These are phyloP conservation scores for Catharus bicknelli DNA, from an alignment of 2,113 vertebrate genomes.

Conservation along the genomic window DNA sequence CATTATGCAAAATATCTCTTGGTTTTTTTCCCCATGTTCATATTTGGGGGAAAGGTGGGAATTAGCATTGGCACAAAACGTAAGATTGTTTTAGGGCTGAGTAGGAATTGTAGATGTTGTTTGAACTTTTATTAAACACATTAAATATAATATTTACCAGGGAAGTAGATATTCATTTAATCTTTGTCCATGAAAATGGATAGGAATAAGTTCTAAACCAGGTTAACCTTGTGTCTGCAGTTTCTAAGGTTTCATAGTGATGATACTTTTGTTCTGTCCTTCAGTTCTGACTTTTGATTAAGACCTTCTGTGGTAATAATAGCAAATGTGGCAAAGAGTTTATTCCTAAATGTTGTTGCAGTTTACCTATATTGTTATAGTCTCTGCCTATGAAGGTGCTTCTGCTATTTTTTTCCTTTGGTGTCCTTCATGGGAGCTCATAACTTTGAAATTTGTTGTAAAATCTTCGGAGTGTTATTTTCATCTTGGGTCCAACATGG, in stretches of 20 bases:
- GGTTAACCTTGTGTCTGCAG: neutral
- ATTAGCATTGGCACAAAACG: fast-evolving
- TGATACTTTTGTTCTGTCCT: neutral
- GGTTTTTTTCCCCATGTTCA: neutral
- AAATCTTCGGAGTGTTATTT: neutral
- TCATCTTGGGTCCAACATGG: neutral
- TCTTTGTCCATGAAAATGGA: neutral
- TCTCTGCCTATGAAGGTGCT: neutral
- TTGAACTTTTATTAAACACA: neutral
- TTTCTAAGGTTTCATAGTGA: neutral
- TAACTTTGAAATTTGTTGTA: neutral
- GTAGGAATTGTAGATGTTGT: neutral
- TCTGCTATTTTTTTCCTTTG: neutral
- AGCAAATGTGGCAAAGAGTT: neutral
- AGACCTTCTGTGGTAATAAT: neutral
- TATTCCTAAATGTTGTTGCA: neutral
- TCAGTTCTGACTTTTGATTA: neutral
- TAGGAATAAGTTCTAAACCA: neutral
- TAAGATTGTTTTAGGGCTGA: neutral
- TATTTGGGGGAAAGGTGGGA: neutral
- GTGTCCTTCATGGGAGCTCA: neutral
- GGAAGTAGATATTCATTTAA: neutral
- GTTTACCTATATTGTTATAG: neutral
- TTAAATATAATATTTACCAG: neutral
- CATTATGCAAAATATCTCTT: neutral